These are phyloP conservation scores for Anas bernieri DNA, from an alignment of 2,797 vertebrate species.

Conservation along the genomic window DNA sequence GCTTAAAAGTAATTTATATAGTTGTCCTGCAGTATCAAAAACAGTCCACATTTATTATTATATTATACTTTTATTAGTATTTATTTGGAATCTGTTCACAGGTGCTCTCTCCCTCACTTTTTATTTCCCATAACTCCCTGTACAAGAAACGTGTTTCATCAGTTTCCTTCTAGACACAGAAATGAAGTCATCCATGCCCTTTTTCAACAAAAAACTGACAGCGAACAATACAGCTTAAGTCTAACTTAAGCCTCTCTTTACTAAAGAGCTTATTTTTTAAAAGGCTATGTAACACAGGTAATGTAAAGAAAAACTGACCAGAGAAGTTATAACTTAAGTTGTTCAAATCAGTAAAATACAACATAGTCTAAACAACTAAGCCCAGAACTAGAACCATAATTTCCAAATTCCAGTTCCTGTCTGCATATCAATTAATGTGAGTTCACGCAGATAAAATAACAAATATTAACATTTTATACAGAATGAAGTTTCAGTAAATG, in stretches of 20 bases:
- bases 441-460: neutral
- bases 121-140: neutral
- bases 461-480: neutral
- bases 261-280: neutral
- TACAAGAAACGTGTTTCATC: neutral
- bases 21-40: constrained; percentile 31
- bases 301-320: neutral
- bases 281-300: neutral
- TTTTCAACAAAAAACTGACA: neutral
- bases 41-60: neutral
- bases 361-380: neutral
- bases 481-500: neutral
- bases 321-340: neutral
- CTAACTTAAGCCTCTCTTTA: neutral
- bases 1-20: neutral
- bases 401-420: neutral
- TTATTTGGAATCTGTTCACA: neutral
- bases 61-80: neutral
- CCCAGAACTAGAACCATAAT: neutral
- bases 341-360: neutral
- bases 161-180: neutral
- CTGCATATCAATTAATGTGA: neutral
- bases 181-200: neutral
- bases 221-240: neutral
- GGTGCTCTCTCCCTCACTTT: neutral